phyloP scores from a whole-genome alignment of 2,888 invertebrate species.

The Pinctada fucata region DNA sequence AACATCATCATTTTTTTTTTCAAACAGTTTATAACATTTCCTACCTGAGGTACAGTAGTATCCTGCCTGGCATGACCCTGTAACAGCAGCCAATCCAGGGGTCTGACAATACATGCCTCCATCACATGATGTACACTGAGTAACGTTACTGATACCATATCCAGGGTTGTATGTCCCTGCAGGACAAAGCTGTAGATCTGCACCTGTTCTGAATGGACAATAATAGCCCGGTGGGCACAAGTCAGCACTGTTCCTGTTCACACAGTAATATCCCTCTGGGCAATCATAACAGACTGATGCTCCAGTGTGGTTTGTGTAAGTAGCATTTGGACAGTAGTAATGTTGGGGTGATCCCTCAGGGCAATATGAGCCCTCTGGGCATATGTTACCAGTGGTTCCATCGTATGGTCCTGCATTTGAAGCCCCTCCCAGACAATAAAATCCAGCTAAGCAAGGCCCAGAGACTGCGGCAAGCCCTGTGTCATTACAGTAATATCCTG shows the following conservation, averaged over 20 bases:
- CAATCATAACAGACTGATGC: slow-evolving; percentile 70
- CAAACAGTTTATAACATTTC: too few species aligned
- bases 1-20: too few species aligned
- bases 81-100: slow-evolving; percentile 57
- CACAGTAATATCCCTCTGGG: slow-evolving; percentile 72
- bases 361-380: slow-evolving; percentile 72
- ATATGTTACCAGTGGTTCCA: slow-evolving; percentile 70
- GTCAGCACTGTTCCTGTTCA: slow-evolving; percentile 69
- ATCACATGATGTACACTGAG: slow-evolving; percentile 72
- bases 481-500: slow-evolving; percentile 70
- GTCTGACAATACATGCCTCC: slow-evolving; percentile 71
- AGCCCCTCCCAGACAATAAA: slow-evolving; percentile 68
- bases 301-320: slow-evolving; percentile 74
- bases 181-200: slow-evolving; percentile 71
- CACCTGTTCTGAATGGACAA: slow-evolving; percentile 72
- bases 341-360: slow-evolving; percentile 65
- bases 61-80: slow-evolving; percentile 69
- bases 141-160: slow-evolving; percentile 56
- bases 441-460: slow-evolving; percentile 70
- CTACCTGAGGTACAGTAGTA: slow-evolving; percentile 71
- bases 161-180: slow-evolving; percentile 72
- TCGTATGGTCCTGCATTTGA: slow-evolving; percentile 65
- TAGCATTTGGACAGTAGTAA: slow-evolving; percentile 71
- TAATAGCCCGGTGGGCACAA: slow-evolving; percentile 68
- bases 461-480: slow-evolving; percentile 63